phyloP scores from a whole-genome alignment of 2,888 invertebrate genomes.

The Diaprepes abbreviatus region DNA sequence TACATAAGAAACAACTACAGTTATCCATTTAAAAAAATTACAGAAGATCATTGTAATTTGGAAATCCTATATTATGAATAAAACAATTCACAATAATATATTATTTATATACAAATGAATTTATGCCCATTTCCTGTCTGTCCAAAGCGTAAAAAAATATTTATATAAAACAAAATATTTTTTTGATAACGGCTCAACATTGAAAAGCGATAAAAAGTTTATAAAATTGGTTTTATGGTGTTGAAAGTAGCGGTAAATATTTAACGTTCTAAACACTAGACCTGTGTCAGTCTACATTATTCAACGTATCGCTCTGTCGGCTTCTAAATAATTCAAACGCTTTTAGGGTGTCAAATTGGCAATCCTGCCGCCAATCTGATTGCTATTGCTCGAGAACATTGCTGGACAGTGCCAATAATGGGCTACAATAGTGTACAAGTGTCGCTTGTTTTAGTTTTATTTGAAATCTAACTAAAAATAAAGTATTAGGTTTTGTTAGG shows the following conservation, averaged over 20 bases:
- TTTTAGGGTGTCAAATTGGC: constrained; percentile 68
- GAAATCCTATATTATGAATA: no score
- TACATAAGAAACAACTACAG: no score
- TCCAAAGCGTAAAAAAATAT: background rate
- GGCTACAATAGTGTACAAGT: constrained; percentile 17
- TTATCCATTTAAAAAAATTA: no score
- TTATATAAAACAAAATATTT: constrained; percentile 7
- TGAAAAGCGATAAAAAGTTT: constrained; percentile 25
- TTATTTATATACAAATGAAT: no score
- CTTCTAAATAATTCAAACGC: constrained; percentile 66
- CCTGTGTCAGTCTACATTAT: constrained; percentile 68
- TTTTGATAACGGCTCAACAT: background rate
- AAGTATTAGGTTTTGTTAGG: background rate
- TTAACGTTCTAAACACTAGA: constrained; percentile 68
- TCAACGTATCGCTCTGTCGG: constrained; percentile 67
- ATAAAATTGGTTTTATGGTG: constrained; percentile 37
- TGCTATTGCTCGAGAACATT: constrained; percentile 38
- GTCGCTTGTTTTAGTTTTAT: constrained; percentile 20
- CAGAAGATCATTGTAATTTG: no score
- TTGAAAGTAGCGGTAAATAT: constrained; percentile 62
- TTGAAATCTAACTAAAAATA: constrained; percentile 8
- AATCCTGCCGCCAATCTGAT: constrained; percentile 52
- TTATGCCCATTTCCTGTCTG: no score
- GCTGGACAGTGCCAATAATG: constrained; percentile 34
- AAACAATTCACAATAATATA: no score